phyloP scores from a whole-genome alignment of 2,888 invertebrate genomes.

The Cantharis lateralis region DNA sequence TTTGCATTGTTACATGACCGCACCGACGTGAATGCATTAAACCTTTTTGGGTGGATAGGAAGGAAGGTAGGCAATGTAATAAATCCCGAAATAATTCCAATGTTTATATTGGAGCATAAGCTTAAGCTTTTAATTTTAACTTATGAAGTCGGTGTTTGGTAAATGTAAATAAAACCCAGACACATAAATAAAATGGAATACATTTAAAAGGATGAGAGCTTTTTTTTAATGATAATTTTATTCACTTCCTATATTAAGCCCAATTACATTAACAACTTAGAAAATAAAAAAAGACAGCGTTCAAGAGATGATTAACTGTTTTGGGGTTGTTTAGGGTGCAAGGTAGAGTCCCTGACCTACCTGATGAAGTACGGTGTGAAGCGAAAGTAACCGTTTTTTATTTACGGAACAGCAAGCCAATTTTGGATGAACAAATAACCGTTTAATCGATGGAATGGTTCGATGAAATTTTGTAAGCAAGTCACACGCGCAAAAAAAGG shows the following conservation, averaged over 20 bases:
- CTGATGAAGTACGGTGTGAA: background rate
- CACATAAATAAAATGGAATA: constrained; percentile 13
- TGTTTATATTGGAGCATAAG: background rate
- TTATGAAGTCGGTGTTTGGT: background rate
- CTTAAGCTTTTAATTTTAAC: constrained; percentile 2
- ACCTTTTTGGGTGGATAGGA: background rate
- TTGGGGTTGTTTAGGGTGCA: constrained; percentile 5
- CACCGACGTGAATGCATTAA: background rate
- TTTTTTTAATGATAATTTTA: constrained; percentile 17
- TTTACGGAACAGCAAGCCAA: background rate
- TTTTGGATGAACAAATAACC: background rate
- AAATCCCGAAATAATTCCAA: background rate
- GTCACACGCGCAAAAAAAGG: background rate
- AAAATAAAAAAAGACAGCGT: background rate
- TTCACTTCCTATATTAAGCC: constrained; percentile 11
- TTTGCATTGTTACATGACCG: background rate
- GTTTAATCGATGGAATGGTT: background rate
- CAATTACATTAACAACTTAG: background rate
- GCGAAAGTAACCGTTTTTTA: background rate
- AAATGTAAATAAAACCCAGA: constrained; percentile 1
- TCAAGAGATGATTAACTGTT: background rate
- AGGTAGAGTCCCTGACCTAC: background rate
- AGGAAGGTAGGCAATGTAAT: background rate
- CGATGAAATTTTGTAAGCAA: background rate
- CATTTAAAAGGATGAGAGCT: background rate